Evolutionary conservation across 2,113 vertebrate species (phyloP), one percentile per base, ranked within the genome.

Genomic region (Progne subis): DNA sequence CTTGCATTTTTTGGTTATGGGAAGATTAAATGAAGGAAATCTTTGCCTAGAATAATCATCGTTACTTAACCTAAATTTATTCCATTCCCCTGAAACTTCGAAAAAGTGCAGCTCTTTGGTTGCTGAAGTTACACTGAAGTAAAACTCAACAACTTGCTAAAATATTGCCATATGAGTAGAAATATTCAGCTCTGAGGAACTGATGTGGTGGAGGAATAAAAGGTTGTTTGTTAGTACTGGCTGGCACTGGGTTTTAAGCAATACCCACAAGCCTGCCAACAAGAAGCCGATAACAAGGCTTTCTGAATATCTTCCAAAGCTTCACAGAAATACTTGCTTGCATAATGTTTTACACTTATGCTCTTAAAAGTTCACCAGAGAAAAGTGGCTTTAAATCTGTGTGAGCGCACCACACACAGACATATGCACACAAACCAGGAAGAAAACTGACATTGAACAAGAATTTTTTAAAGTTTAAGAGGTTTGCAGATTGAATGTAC

Each of bases 101-200:
- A 88, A 95, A 94, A 97, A 97, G 44, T 74, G 34, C 78, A 96
- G 80, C 50, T 88, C 63, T 94, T 95, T 81, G 77, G 83, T 96
- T 95, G 85, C 86, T 92, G 94, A 96, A 97, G 96, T 92, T 96
- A 90, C 83, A 92, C 91, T 88, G 91, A 86, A 95, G 94, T 90
- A 96, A 96, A 98, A 97, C 89, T 97, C 96, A 97, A 65, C 85
- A 97, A 79, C 94, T 97, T 96, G 86, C 92, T 98, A 96, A 97
- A 97, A 98, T 96, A 98, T 84, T 96, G 94, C 96, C 95, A 94
- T 95, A 94, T 95, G 95, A 98, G 84, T 70, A 86, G 90, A 95
- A 96, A 91, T 91, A 94, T 90, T 96, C 94, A 93, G 82, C 77
- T 79, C 75, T 72, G 37, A 97, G 91, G 92, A 97, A 74, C 88